Evolutionary conservation across 2,113 vertebrate species (phyloP).

Genomic region (Felis catus): F.catus_Fca126_mat1.0 CM031411.1:113492001-113492500

Average conservation of each 20-base stretch:
- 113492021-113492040: too few relatives aligned
- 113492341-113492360: background rate
- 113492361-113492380: background rate
- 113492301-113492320: background rate
- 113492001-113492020: too few relatives aligned
- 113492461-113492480: background rate
- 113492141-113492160: too few relatives aligned
- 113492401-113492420: background rate
- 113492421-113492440: background rate
- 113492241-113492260: too few relatives aligned
- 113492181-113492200: too few relatives aligned
- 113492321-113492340: background rate
- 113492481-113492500: slow-evolving; percentile 16
- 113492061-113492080: background rate
- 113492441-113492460: background rate
- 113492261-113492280: too few relatives aligned
- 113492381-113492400: background rate
- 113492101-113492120: background rate
- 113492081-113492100: background rate
- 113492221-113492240: too few relatives aligned
- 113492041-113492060: too few relatives aligned
- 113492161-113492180: too few relatives aligned
- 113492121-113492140: too few relatives aligned
- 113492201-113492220: too few relatives aligned
- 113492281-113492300: too few relatives aligned